These are phyloP conservation scores for Brachystomella parvula DNA, from an alignment of 1,140 invertebrate species.

Conservation along the genomic window DNA sequence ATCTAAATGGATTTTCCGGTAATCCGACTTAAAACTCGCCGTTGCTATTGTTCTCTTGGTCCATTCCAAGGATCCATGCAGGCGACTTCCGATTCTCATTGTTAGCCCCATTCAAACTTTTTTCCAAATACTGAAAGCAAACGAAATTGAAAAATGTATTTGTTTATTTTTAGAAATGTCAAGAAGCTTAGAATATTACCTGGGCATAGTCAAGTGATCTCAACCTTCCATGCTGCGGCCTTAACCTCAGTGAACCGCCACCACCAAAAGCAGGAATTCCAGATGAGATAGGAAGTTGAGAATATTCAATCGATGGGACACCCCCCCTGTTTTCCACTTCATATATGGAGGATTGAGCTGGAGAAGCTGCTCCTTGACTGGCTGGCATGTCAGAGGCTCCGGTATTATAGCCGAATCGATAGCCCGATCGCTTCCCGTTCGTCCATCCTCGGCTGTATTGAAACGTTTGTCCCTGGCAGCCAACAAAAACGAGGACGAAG, in stretches of 20 bases:
- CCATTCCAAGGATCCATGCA: conserved; percentile 4
- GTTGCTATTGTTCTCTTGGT: background rate
- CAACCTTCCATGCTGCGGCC: conserved; percentile 13
- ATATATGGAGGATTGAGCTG: background rate
- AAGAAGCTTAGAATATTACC: conserved; percentile 13
- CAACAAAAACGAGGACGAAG: conserved; percentile 26
- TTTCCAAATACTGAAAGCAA: conserved; percentile 7
- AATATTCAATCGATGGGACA: conserved; percentile 4
- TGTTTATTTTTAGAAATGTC: background rate
- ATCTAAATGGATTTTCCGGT: no score
- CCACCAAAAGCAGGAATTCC: background rate
- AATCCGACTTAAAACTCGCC: background rate
- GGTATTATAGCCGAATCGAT: background rate
- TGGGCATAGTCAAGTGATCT: conserved; percentile 24
- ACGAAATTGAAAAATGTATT: background rate
- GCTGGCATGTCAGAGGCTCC: background rate
- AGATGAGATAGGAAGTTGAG: conserved; percentile 9
- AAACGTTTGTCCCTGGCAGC: conserved; percentile 54
- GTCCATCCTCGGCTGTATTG: conserved; percentile 68
- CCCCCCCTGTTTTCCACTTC: background rate
- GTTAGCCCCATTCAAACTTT: background rate
- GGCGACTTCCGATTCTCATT: conserved; percentile 8
- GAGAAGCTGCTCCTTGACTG: background rate
- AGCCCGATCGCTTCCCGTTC: conserved; percentile 46
- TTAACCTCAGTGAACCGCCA: background rate